A percentile compares a stretch with the other conserved stretches of the same genome.
These are phyloP conservation scores for Drosophila sechellia DNA, from an alignment of 1,140 invertebrate genomes.

Conservation along the genomic window DNA sequence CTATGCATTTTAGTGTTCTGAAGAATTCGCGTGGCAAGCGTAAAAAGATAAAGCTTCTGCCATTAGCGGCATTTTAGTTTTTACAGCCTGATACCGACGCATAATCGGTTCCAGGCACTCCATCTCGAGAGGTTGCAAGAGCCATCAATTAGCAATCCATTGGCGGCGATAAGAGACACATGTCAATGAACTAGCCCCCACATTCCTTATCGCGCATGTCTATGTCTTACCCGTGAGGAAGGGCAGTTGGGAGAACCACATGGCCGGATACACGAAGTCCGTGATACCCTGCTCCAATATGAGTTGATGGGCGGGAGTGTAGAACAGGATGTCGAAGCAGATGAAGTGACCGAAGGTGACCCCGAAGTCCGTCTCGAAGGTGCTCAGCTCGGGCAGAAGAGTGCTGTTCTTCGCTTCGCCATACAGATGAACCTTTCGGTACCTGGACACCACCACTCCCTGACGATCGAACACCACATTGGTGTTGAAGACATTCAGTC, in stretches of 20 bases:
- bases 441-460: constrained; percentile 87
- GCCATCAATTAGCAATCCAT: constrained; percentile 30
- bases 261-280: constrained; percentile 90
- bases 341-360: constrained; percentile 92
- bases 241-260: constrained; percentile 90
- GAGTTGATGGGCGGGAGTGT: constrained; percentile 85
- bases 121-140: constrained; percentile 21
- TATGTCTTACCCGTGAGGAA: constrained; percentile 87
- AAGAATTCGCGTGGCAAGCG: neutral
- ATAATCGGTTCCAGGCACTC: constrained; percentile 24
- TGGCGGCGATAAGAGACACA: constrained; percentile 21
- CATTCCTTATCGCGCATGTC: neutral
- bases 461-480: constrained; percentile 89
- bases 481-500: constrained; percentile 88
- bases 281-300: constrained; percentile 84
- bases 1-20: neutral
- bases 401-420: constrained; percentile 70
- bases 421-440: constrained; percentile 91
- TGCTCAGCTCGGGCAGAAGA: constrained; percentile 83
- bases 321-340: constrained; percentile 92
- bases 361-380: constrained; percentile 92
- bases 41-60: too few relatives aligned
- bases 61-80: neutral
- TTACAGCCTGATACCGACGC: constrained; percentile 2
- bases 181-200: constrained; percentile 21